Conservation (phyloP, 2,113 vertebrate species). For the Rhinopithecus roxellana region DNA sequence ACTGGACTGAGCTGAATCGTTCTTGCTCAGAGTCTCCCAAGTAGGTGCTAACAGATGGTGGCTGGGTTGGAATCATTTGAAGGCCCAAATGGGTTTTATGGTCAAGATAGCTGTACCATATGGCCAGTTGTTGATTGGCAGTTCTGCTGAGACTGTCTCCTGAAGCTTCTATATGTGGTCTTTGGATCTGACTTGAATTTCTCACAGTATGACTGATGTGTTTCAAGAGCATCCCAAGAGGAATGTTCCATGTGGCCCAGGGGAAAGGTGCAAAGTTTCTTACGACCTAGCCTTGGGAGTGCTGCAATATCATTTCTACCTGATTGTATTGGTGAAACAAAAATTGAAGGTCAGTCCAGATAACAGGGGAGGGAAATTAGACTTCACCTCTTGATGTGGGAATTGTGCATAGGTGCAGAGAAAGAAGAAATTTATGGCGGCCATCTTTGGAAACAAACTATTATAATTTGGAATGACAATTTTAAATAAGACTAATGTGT, state of each 20-base stretch:
- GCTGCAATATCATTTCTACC: not conserved
- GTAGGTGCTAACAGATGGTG: not conserved
- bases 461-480: not conserved
- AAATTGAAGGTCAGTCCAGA: not conserved
- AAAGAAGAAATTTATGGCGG: not conserved
- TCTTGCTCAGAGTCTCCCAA: not conserved
- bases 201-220: not conserved
- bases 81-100: not conserved
- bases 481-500: not conserved
- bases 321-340: not conserved
- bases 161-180: not conserved
- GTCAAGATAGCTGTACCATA: not conserved
- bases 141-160: not conserved
- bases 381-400: not conserved
- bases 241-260: not conserved
- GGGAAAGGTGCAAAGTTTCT: not conserved
- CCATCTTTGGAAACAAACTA: not conserved
- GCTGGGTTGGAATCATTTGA: not conserved
- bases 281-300: not conserved
- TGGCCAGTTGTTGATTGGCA: not conserved
- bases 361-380: not conserved
- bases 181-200: not conserved
- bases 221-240: not conserved
- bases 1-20: not conserved
- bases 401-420: not conserved